Percentiles rank a stretch among this genome's conserved stretches.
These are phyloP conservation scores for Falcunculus frontatus DNA, from an alignment of 2,113 vertebrate species.

Conservation along the genomic window DNA sequence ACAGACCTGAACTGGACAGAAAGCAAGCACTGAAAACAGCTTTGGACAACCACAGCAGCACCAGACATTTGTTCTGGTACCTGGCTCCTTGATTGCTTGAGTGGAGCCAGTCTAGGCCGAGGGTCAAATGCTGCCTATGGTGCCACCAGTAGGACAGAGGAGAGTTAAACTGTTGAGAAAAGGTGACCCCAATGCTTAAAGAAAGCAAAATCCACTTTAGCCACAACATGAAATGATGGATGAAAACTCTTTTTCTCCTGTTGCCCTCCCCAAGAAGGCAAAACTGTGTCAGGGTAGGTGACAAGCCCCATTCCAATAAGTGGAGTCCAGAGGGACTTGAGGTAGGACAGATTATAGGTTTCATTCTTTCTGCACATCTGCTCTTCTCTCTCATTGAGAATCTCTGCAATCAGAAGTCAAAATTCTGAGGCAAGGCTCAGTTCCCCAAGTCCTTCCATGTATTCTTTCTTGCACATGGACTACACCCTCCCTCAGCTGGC, in stretches of 20 bases:
- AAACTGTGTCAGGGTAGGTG: neutral
- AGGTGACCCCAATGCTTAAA: neutral
- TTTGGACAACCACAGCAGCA: neutral
- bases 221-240: neutral
- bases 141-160: neutral
- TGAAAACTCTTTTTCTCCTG: neutral
- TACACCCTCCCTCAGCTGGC: accelerated
- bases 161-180: neutral
- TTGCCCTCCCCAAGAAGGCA: neutral
- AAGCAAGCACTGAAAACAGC: neutral
- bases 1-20: neutral
- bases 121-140: neutral
- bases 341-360: neutral
- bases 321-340: neutral
- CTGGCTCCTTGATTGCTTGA: neutral
- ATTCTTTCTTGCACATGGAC: neutral
- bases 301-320: neutral
- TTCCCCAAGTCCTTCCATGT: neutral
- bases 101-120: neutral
- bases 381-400: neutral
- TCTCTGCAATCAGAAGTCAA: neutral
- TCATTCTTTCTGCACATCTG: neutral
- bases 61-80: neutral
- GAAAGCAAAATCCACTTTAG: neutral
- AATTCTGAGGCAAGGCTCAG: neutral